Conservation (phyloP, 2,797 vertebrate genomes). For the Epinephelus awoara region DNA sequence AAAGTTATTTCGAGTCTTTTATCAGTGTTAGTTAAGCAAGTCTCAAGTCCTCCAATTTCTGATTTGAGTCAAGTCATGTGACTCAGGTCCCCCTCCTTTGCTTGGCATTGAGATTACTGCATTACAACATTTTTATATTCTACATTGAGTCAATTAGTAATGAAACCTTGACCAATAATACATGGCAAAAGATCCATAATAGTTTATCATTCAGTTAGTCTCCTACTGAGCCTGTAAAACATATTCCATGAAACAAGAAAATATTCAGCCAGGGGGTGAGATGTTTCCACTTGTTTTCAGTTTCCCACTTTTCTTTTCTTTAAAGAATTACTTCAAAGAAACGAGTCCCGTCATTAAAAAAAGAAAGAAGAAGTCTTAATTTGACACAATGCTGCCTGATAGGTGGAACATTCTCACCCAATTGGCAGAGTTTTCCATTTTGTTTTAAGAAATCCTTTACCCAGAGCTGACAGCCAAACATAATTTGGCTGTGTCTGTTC, state of each 20-base stretch:
- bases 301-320: neutral
- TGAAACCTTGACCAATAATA: neutral
- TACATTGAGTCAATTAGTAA: neutral
- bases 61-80: no score
- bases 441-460: neutral
- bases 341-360: neutral
- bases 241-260: neutral
- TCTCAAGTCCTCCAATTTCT: no score
- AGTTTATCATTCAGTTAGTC: neutral
- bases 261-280: neutral
- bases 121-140: constrained; percentile 2
- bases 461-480: neutral
- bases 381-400: neutral
- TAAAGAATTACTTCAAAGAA: neutral
- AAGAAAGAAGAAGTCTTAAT: neutral
- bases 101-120: neutral
- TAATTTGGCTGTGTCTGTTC: neutral
- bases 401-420: neutral
- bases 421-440: neutral
- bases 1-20: no score
- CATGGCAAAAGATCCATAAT: neutral
- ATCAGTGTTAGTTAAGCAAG: no score
- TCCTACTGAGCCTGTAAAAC: neutral
- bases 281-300: neutral
- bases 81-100: no score